These are phyloP conservation scores for Anthoscopus minutus DNA, from an alignment of 2,113 vertebrate species.

Conservation along the genomic window DNA sequence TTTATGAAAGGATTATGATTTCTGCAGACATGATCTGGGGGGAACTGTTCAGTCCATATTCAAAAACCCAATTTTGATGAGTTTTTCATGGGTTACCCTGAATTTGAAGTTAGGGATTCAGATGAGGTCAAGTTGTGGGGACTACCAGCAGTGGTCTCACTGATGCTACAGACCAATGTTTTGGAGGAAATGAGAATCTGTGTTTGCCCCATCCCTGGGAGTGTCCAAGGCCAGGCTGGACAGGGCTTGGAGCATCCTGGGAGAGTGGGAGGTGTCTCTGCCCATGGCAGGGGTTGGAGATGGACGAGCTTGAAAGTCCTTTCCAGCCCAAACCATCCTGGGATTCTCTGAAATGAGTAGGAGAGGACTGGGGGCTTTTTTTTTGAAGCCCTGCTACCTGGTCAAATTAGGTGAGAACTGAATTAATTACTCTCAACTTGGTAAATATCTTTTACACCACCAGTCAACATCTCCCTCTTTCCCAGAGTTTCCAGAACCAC, in stretches of 20 bases:
- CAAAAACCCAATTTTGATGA: background rate
- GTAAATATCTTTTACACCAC: background rate
- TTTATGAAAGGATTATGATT: background rate
- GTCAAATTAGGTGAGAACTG: background rate
- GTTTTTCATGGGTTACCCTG: background rate
- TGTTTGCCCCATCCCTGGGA: background rate
- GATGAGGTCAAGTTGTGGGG: background rate
- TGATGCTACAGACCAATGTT: background rate
- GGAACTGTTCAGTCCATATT: background rate
- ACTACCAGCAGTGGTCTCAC: background rate
- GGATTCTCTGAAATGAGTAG: background rate
- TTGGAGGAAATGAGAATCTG: background rate
- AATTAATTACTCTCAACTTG: background rate
- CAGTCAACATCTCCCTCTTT: background rate
- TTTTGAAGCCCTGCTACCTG: background rate
- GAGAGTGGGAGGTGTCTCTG: background rate
- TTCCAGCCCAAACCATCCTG: background rate
- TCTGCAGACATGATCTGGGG: background rate
- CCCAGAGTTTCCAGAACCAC: background rate
- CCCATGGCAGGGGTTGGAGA: background rate
- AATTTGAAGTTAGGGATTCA: background rate
- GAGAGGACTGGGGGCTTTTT: background rate
- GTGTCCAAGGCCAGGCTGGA: background rate
- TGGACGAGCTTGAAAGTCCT: background rate
- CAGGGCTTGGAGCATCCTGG: rapidly evolving